Evolutionary conservation across 1,140 invertebrate genomes (phyloP), one percentile per base, ranked within the genome.

Genomic region (Listronotus bonariensis): DNA sequence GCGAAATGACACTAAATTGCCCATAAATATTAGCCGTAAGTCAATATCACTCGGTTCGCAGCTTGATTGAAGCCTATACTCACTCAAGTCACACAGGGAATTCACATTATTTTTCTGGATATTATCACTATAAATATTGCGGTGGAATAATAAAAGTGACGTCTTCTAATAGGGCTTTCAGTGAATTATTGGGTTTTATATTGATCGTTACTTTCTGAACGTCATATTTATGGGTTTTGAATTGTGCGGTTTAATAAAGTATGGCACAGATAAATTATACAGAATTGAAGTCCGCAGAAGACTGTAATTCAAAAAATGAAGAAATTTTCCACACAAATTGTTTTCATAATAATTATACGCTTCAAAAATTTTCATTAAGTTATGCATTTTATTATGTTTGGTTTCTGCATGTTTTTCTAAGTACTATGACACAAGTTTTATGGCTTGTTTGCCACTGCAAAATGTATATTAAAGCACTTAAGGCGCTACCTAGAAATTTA

Each of bases 1-100:
- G 66, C 74, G 69, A 73, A 76, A 75, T 72, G 75, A 74, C 73
- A 74, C 68, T 68, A 73, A 76, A 76, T 76, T 75, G 75, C 75
- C 73, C 73, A 76, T 76, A 76, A 76, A 76, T 76, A 75, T 76
- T 69, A 71, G 67, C 73, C 67, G 68, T 72, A 75, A 74, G 75
- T 76, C 73, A 76, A 75, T 75, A 73, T 74, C 68, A 70, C 70
- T 70, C 68, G 59, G 54, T 53, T 40, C 64, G 56, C 52, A 60
- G 66, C 66, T 73, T 74, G 73, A 74, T 74, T 74, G 70, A 74
- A 73, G 67, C 68, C 67, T 58, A 63, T 64, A 59, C 60, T 65
- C 68, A 70, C 68, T 70, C 68, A 67, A 70, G 63, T 67, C 65
- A 65, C 65, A 65, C 65, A 65, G 57, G 43, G 61, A 60, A 65